Base-by-base conservation (phyloP, 2,888 invertebrate species). In the Parnassius apollo region DNA sequence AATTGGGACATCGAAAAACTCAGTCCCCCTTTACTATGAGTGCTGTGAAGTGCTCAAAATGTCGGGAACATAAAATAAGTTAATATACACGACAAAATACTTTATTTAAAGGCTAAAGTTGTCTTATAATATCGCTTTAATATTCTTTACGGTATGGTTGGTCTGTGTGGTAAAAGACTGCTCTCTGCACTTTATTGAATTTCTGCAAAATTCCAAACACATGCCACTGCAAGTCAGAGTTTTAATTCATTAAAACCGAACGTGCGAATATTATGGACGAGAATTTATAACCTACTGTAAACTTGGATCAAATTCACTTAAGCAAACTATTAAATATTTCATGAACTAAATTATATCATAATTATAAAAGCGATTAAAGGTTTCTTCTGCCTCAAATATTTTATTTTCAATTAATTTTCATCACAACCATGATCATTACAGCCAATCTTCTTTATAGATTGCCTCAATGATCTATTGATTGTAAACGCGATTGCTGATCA, bases 201-300 rank as follows among this genome's bases (percentile, higher is more conserved):
- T 88, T 85, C 79, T 78, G 81, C 72, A 73, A 81, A 85, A 86
- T 86, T 83, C 83, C 82, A 81, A 81, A 83, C 86, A 83, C 83
- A 84, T 83, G 78, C 80, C 75, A 59, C 42, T 65, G 62, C 62
- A 56, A 61, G 61, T 62, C 68, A 61, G 75, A 77, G 77, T 80
- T 82, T 81, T 78, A 80, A 78, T 77, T 76, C 76, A 74, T 74
- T 71, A 66, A 66, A 66, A 69, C 63, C 61, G 73, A 64, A 73
- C 71, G 75, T 72, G 74, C 64, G 68, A 74, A 72, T 65, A 61
- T 59, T 68, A 66, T 62, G 59, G 63, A 53, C 51, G 62, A 61
- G 59, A 68, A 66, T 65, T 65, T 67, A 63, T 58, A 65, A 65
- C 66, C 49, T 13, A 61, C 50, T 13, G 55, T 66, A 59, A 58